Conservation (phyloP, 1,140 invertebrate species). For the Mamestra configurata region DNA sequence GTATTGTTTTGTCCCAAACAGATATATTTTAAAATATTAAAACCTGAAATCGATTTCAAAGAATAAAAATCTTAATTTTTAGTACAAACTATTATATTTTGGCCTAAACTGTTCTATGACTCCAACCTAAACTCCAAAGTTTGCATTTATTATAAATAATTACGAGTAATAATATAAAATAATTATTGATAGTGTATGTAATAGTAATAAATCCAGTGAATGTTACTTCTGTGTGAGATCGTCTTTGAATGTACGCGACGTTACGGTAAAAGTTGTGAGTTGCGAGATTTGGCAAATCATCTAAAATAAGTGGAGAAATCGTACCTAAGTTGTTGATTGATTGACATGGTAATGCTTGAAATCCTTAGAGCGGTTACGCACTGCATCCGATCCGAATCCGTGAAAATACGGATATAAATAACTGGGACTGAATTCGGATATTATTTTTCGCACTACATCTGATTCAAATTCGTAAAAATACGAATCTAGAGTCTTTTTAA, state of each 20-base stretch:
- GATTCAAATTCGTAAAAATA: too few relatives aligned
- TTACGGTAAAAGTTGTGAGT: conserved; percentile 4
- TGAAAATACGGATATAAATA: too few relatives aligned
- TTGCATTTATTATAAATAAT: conserved; percentile 43
- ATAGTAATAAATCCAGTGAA: conserved; percentile 26
- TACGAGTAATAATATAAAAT: conserved; percentile 2
- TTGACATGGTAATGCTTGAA: too few relatives aligned
- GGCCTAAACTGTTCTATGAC: conserved; percentile 37
- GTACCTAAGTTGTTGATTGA: too few relatives aligned
- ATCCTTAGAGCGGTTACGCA: too few relatives aligned
- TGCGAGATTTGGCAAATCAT: neutral
- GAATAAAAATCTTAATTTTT: neutral
- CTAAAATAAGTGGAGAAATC: too few relatives aligned
- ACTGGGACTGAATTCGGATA: too few relatives aligned
- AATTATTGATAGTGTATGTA: conserved; percentile 2
- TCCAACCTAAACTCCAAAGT: conserved; percentile 41
- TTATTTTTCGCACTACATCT: too few relatives aligned
- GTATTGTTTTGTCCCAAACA: too few relatives aligned
- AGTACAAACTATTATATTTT: conserved; percentile 11
- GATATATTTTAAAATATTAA: neutral
- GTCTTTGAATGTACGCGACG: neutral
- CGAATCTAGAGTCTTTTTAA: too few relatives aligned
- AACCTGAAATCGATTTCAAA: neutral
- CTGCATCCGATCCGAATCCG: too few relatives aligned
- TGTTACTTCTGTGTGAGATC: conserved; percentile 15